phyloP scores from a whole-genome alignment of 2,888 invertebrate genomes.

The Nemapogon koenigi region DNA sequence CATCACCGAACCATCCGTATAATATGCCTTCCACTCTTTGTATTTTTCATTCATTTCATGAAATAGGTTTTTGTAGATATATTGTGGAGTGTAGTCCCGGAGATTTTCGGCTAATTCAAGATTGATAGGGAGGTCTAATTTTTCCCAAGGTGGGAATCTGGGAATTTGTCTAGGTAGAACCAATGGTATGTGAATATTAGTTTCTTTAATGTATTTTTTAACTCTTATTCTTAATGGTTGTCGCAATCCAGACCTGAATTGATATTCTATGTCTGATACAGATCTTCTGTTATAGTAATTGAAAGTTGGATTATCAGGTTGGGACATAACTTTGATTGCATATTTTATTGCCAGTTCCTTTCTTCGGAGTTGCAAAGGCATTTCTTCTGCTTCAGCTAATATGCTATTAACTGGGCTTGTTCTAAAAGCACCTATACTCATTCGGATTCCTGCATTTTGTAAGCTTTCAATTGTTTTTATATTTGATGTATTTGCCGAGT shows the following conservation, averaged over 20 bases:
- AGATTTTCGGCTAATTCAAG: no score
- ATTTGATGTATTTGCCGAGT: slow-evolving; percentile 11
- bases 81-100: no score
- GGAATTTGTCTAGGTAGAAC: neutral
- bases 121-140: neutral
- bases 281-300: neutral
- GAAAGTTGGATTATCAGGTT: neutral
- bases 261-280: neutral
- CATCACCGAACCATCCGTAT: no score
- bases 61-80: no score
- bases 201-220: neutral
- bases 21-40: no score
- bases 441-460: neutral
- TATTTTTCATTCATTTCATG: no score
- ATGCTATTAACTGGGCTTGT: neutral
- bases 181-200: neutral
- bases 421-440: slow-evolving; percentile 1
- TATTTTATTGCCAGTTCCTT: neutral
- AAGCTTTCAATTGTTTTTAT: neutral
- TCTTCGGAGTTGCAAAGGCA: neutral
- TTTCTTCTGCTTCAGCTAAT: slow-evolving; percentile 2
- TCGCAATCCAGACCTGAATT: no score
- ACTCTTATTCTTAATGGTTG: neutral
- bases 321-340: neutral
- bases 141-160: neutral